phyloP scores from a whole-genome alignment of 2,797 vertebrate genomes.

The Malurus splendens region DNA sequence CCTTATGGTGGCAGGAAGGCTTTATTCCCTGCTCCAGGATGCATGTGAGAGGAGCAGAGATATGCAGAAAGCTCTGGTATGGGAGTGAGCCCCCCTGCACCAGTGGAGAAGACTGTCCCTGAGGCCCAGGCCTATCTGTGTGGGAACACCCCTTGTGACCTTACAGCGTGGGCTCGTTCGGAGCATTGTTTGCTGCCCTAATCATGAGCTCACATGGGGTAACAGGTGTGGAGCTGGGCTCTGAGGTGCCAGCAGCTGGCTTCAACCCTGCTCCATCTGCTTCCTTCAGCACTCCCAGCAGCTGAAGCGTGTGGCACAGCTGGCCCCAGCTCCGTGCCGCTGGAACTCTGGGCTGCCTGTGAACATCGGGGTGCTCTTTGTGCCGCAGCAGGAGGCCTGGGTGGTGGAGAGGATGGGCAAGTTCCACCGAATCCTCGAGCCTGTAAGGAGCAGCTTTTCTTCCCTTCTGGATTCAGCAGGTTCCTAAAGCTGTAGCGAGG shows the following conservation, averaged over 20 bases:
- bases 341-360: constrained; percentile 84
- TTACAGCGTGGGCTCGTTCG: fast-evolving
- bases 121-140: neutral
- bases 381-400: constrained; percentile 97
- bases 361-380: constrained; percentile 91
- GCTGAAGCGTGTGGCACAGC: neutral
- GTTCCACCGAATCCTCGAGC: constrained; percentile 91
- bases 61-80: fast-evolving
- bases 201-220: fast-evolving
- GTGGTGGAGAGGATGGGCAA: constrained; percentile 96
- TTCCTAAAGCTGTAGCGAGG: neutral
- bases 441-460: constrained; percentile 73
- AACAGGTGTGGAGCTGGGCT: neutral
- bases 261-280: fast-evolving
- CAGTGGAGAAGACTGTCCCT: neutral
- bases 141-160: fast-evolving
- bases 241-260: neutral
- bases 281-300: neutral
- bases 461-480: neutral
- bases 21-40: fast-evolving
- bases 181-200: neutral
- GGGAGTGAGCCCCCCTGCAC: fast-evolving
- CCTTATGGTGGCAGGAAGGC: fast-evolving
- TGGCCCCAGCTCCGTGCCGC: constrained; percentile 62
- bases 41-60: neutral